A percentile compares a stretch with the other conserved stretches of the same genome.
phyloP scores from a whole-genome alignment of 2,797 vertebrate species.

The Perodicticus potto region DNA sequence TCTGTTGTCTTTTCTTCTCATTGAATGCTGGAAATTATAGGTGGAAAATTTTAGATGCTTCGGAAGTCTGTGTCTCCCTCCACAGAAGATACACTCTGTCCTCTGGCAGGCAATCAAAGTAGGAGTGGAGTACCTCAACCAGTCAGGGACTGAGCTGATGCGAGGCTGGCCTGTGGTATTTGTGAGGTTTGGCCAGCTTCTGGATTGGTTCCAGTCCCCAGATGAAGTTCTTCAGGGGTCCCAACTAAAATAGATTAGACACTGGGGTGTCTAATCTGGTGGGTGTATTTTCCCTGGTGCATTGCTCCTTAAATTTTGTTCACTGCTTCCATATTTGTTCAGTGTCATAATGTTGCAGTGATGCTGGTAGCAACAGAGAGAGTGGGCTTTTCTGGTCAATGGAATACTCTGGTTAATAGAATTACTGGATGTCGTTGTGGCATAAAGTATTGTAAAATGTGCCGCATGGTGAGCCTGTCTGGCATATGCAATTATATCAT shows the following conservation, averaged over 20 bases:
- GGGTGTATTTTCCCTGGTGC: background rate
- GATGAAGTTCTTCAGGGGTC: background rate
- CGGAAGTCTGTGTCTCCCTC: background rate
- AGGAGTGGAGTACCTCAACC: background rate
- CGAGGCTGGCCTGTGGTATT: background rate
- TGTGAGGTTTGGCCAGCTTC: background rate
- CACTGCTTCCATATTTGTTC: background rate
- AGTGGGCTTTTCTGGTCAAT: background rate
- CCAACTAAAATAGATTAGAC: background rate
- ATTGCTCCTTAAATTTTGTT: background rate
- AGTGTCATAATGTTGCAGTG: background rate
- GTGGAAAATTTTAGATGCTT: background rate
- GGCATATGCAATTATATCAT: background rate
- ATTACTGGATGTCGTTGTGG: background rate
- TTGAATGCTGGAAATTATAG: background rate
- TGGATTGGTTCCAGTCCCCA: background rate
- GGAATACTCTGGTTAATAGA: background rate
- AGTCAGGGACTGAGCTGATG: background rate
- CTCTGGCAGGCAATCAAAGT: background rate
- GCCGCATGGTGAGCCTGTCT: background rate
- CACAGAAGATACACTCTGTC: background rate
- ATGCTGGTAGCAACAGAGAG: background rate
- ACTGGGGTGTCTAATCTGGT: background rate
- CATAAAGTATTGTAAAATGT: background rate
- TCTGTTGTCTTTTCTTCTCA: background rate